phyloP scores from a whole-genome alignment of 2,797 vertebrate genomes.

The Crenuchus spilurus region DNA sequence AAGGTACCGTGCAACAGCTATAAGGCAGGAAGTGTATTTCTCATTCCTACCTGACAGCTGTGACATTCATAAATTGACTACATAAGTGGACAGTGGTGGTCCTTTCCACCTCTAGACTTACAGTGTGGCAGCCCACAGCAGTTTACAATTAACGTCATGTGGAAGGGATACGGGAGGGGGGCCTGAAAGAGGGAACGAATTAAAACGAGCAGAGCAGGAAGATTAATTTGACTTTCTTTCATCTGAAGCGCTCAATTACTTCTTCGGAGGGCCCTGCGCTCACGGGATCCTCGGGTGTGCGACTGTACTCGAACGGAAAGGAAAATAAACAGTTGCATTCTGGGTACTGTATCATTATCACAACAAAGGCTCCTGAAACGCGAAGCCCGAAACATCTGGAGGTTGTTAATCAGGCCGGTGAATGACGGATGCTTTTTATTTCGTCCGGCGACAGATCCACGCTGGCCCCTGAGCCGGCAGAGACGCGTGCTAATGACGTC shows the following conservation, averaged over 20 bases:
- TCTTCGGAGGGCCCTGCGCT: constrained; percentile 72
- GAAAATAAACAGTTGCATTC: constrained; percentile 88
- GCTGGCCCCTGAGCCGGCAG: constrained; percentile 80
- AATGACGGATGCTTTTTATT: constrained; percentile 90
- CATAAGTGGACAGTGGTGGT: constrained; percentile 82
- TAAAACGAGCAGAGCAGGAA: constrained; percentile 67
- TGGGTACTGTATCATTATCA: constrained; percentile 90
- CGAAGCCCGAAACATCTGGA: constrained; percentile 89
- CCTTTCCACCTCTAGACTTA: constrained; percentile 80
- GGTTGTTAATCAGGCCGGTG: constrained; percentile 85
- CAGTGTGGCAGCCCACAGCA: constrained; percentile 82
- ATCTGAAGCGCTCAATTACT: constrained; percentile 85
- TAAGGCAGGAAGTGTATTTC: constrained; percentile 68
- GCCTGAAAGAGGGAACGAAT: constrained; percentile 22
- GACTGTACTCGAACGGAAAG: constrained; percentile 80
- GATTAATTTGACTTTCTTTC: constrained; percentile 84
- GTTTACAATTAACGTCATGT: constrained; percentile 82
- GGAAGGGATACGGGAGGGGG: constrained; percentile 12
- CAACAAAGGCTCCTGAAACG: constrained; percentile 90
- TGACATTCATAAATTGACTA: constrained; percentile 81
- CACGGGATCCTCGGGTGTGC: constrained; percentile 84
- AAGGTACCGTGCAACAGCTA: constrained; percentile 70
- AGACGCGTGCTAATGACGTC: constrained; percentile 88
- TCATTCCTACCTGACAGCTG: constrained; percentile 68
- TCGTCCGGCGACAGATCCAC: constrained; percentile 82